Evolutionary conservation across 2,888 invertebrate genomes (phyloP), one percentile per base, ranked within the genome.

Genomic region (Meganola albula): DNA sequence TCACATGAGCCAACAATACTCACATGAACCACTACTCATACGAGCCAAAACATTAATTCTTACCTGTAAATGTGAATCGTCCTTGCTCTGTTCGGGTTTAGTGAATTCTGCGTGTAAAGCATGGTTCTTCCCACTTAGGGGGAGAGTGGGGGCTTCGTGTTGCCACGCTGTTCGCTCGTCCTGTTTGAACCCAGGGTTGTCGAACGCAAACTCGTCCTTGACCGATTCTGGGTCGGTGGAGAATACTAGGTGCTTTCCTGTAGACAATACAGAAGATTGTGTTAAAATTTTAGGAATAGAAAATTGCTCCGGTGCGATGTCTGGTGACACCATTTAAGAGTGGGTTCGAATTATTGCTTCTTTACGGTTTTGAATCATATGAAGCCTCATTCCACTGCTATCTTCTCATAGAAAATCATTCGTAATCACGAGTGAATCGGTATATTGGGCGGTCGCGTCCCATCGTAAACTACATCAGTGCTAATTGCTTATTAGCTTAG

Each of bases 141-240:
- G 84, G 12, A 85, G 51, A 1, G 85, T 85, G 0, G 84, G 82
- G 0, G 85, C 85, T 27, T 83, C 83, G 31, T 83, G 75, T 43
- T 78, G 76, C 85, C 85, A 85, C 27, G 68, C 68, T 10, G 62
- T 63, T n/a, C 74, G 57, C 53, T 83, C 84, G 1, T 82, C 83
- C 38, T 79, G 76, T 24, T 90, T 89, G 85, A 93, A 93, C 36
- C 93, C 92, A 10, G 92, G 92, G 82, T 93, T 93, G 74, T 93
- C 93, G 71, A 93, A 93, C 1, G 93, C 93, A 66, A 90, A 93
- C 52, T 92, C 91, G 49, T 90, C 90, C 47, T 91, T 92, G n/a
- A 91, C 92, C 32, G 90, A 91, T 61, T 93, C 93, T 0, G 92
- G 91, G 64, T 93, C 93, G 13, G 91, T 91, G 44, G 91, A 89